A percentile compares a stretch with the other conserved stretches of the same genome.
Evolutionary conservation across 2,888 invertebrate genomes (phyloP).

Genomic region (Podabrus alpinus): DNA sequence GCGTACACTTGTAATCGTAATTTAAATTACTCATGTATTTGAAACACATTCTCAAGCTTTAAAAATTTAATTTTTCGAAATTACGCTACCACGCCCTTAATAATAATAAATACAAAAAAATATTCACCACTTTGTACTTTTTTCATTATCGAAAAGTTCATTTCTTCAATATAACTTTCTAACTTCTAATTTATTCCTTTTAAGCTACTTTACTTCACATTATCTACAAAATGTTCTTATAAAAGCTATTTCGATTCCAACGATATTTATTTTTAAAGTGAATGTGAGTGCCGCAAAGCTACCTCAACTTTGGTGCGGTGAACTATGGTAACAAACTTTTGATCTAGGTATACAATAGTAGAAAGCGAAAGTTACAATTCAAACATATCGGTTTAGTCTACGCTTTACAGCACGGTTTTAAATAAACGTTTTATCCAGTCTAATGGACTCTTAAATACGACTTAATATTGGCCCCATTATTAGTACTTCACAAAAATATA

Average conservation of each 20-base stretch:
- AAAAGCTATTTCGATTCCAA: neutral
- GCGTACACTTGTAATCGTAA: neutral
- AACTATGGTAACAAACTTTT: neutral
- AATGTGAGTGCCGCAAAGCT: no score
- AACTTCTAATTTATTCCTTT: neutral
- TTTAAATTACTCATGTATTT: constrained; percentile 4
- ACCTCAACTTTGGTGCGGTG: neutral
- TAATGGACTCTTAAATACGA: no score
- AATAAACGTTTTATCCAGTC: no score
- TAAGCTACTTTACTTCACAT: neutral
- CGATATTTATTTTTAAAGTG: neutral
- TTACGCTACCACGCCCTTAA: neutral
- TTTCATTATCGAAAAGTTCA: neutral
- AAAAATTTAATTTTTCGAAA: neutral
- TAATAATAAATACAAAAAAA: neutral
- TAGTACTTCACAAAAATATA: no score
- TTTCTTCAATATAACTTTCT: neutral
- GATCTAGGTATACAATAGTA: neutral
- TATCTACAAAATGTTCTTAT: neutral
- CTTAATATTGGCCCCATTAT: no score
- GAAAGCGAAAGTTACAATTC: neutral
- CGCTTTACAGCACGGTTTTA: no score
- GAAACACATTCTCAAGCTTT: neutral
- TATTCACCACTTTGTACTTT: neutral
- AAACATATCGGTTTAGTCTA: neutral